phyloP scores from a whole-genome alignment of 2,888 invertebrate species.

The Cantharis rufa region DNA sequence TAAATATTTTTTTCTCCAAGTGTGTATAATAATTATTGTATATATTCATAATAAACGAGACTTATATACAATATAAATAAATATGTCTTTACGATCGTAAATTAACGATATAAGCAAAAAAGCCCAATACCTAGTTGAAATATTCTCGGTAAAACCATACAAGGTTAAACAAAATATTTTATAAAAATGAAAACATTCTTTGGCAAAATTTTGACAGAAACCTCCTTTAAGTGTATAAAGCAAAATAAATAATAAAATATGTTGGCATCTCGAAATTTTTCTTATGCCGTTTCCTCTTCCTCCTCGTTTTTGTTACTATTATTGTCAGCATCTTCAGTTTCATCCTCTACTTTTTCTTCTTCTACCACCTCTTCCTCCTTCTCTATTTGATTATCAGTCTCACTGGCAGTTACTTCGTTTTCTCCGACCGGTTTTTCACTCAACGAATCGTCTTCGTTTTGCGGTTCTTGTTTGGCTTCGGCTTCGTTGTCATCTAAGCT shows the following conservation, averaged over 20 bases:
- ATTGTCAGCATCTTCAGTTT: constrained; percentile 19
- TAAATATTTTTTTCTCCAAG: background rate
- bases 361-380: constrained; percentile 33
- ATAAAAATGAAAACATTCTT: constrained; percentile 7
- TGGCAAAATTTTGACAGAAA: constrained; percentile 20
- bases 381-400: constrained; percentile 35
- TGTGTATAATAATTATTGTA: constrained; percentile 25
- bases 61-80: constrained; percentile 22
- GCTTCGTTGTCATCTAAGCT: background rate
- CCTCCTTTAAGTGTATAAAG: background rate
- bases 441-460: constrained; percentile 15
- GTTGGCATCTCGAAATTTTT: background rate
- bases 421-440: constrained; percentile 37
- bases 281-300: constrained; percentile 1
- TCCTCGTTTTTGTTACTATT: constrained; percentile 15
- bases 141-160: constrained; percentile 4
- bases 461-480: constrained; percentile 31
- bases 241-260: constrained; percentile 3
- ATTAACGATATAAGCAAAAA: constrained; percentile 3
- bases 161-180: constrained; percentile 4
- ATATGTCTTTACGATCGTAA: constrained; percentile 21
- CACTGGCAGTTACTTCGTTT: constrained; percentile 28
- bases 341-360: constrained; percentile 9
- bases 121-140: constrained; percentile 9
- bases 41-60: constrained; percentile 16